Percentiles rank a stretch among this genome's conserved stretches.
phyloP scores from a whole-genome alignment of 1,140 invertebrate genomes.

The Schlechtendalia chinensis region DNA sequence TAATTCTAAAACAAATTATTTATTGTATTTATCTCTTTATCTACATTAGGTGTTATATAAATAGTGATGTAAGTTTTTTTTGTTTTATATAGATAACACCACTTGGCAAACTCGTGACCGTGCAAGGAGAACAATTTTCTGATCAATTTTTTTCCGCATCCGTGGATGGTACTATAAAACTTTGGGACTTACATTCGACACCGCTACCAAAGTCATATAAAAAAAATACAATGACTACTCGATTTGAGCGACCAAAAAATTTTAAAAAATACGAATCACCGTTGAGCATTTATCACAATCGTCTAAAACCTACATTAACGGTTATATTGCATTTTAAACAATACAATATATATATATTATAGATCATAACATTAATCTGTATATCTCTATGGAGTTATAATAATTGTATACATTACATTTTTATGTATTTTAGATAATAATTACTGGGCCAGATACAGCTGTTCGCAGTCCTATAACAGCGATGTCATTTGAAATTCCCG shows the following conservation, averaged over 20 bases:
- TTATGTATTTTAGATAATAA: conserved; percentile 15
- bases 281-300: conserved; percentile 1
- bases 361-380: too few species aligned
- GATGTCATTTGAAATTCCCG: conserved; percentile 5
- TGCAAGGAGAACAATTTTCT: not conserved
- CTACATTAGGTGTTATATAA: too few species aligned
- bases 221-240: not conserved
- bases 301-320: conserved; percentile 6
- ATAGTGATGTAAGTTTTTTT: too few species aligned
- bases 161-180: conserved; percentile 25
- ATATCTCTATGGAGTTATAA: too few species aligned
- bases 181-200: conserved; percentile 16
- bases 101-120: not conserved
- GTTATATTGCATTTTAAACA: too few species aligned
- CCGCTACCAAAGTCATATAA: not conserved
- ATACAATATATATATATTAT: too few species aligned
- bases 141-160: conserved; percentile 40
- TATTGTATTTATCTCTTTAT: too few species aligned
- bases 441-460: not conserved
- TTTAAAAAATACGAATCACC: not conserved
- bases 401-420: too few species aligned
- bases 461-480: conserved; percentile 11
- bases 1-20: too few species aligned
- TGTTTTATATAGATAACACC: conserved; percentile 1
- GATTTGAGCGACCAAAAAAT: not conserved